Evolutionary conservation across 2,888 invertebrate genomes (phyloP), one percentile per base, ranked within the genome.

Genomic region (Hyposoter dolosus): DNA sequence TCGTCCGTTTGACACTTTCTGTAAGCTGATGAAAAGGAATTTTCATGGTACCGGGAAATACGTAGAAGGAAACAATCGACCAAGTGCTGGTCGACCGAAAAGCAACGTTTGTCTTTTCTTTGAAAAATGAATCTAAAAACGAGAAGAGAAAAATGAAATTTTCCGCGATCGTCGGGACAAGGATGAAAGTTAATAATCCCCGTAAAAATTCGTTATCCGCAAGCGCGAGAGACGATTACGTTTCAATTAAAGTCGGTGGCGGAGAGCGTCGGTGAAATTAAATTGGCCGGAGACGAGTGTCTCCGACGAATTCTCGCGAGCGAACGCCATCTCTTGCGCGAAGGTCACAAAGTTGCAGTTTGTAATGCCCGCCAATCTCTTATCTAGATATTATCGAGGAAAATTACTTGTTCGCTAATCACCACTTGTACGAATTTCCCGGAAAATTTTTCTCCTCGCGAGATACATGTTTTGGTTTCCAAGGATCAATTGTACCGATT

Each of bases 1-100:
- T 98, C 98, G 89, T 97, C 97, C 17, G 96, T 93, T 94, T 97
- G 97, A 94, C 98, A 99, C 93, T 97, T 97, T 92, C 98, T 96
- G 94, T 98, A 98, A 89, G 97, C 98, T 95, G 86, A 91, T 40
- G 3, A 65, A 77, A 35, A 50, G 7, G 40, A 3, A n/a, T 65
- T 23, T 47, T 6, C 43, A n/a, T 43, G 9, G 15, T 35, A 19
- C 3, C 17, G 10, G 60, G 17, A 60, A 23, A n/a, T n/a, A n/a
- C n/a, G n/a, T n/a, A n/a, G 1, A 17, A 60, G 17, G 15, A 40
- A 17, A 43, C 15, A 32, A 23, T 72, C 35, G 32, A 32, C 3
- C 32, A 32, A 2, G 32, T 32, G 32, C 3, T n/a, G 3, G 4
- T 35, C 35, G 35, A 35, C 35, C 6, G 7, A 35, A 35, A 35